Evolutionary conservation across 2,113 vertebrate genomes (phyloP).

Genomic region (Pelmatolapia mariae): DNA sequence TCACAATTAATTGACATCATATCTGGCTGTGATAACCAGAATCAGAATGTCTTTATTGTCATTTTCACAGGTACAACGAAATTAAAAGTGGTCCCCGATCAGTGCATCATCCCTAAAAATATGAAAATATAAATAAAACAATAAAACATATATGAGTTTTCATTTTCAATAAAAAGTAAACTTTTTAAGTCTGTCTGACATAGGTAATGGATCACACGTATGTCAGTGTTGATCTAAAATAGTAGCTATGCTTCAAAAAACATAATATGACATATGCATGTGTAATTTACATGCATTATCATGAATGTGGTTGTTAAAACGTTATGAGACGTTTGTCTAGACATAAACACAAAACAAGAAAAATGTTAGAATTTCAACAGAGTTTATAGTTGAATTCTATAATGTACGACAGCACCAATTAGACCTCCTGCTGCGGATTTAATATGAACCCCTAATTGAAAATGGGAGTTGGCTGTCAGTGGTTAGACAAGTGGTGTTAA

Average conservation of each 20-base stretch:
- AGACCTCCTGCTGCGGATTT: slow-evolving; percentile 9
- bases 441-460: slow-evolving; percentile 16
- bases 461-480: slow-evolving; percentile 6
- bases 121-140: not conserved
- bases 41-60: not conserved
- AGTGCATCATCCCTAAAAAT: not conserved
- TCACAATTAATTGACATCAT: not conserved
- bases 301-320: not conserved
- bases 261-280: not conserved
- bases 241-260: not conserved
- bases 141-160: not conserved
- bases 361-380: not conserved
- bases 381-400: not conserved
- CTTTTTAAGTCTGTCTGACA: not conserved
- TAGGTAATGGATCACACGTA: not conserved
- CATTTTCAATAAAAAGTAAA: not conserved
- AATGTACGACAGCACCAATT: slow-evolving; percentile 11
- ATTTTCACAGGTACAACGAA: rapidly evolving
- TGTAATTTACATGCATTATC: not conserved
- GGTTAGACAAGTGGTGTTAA: not conserved
- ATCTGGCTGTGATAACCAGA: not conserved
- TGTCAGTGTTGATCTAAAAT: not conserved
- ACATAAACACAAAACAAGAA: not conserved
- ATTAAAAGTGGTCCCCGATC: not conserved
- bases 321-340: not conserved